Evolutionary conservation across 53 echinoderm and acorn worm species (phyloP).

Genomic region (Luidia sarsii): DNA sequence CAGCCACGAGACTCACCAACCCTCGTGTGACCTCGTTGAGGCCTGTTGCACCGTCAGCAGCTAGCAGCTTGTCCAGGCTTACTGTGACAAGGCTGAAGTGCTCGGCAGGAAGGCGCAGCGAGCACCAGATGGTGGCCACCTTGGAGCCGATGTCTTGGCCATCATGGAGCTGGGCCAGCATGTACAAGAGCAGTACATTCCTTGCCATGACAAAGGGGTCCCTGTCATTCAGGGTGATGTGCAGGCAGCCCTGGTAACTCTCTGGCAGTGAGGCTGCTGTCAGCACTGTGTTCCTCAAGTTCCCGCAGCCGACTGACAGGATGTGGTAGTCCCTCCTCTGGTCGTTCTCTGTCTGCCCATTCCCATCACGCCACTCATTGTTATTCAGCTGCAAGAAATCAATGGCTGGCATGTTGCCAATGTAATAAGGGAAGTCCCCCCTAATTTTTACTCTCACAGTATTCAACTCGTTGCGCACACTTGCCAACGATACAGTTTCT

Average conservation of each 20-base stretch:
- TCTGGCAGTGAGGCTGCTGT: slow-evolving; percentile 43
- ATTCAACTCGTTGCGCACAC: background rate
- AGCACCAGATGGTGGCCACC: slow-evolving; percentile 37
- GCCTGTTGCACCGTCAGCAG: background rate
- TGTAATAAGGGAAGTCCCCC: slow-evolving; percentile 16
- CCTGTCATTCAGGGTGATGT: slow-evolving; percentile 37
- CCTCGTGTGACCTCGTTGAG: slow-evolving; percentile 15
- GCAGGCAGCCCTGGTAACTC: slow-evolving; percentile 13
- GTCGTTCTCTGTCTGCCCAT: background rate
- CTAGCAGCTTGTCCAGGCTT: background rate
- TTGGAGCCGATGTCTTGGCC: background rate
- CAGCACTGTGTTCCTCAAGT: slow-evolving; percentile 44
- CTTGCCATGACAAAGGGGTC: slow-evolving; percentile 58
- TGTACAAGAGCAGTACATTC: slow-evolving; percentile 50
- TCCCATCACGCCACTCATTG: slow-evolving; percentile 33
- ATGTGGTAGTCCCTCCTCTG: slow-evolving; percentile 28
- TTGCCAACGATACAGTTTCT: background rate
- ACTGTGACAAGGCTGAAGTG: slow-evolving; percentile 12
- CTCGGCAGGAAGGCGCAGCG: slow-evolving; percentile 4
- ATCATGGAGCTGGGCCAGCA: slow-evolving; percentile 2
- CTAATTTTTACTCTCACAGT: background rate
- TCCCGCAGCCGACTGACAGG: slow-evolving; percentile 49
- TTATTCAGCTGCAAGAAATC: slow-evolving; percentile 37
- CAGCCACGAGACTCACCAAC: slow-evolving; percentile 14
- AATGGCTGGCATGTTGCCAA: slow-evolving; percentile 47